These are phyloP conservation scores for Ochropleura leucogaster DNA, from an alignment of 2,888 invertebrate species.

Conservation along the genomic window DNA sequence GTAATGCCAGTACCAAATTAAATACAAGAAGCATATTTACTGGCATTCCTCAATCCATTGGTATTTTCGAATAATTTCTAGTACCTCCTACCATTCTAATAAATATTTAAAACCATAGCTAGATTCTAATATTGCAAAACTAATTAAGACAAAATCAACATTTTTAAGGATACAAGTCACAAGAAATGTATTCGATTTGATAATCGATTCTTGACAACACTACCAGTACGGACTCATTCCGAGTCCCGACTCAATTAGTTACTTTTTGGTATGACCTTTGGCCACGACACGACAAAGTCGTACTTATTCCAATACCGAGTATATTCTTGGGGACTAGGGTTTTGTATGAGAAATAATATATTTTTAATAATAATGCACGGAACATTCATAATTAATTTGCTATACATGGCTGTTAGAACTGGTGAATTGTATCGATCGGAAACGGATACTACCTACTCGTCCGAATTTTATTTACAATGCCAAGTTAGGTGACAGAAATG, in stretches of 20 bases:
- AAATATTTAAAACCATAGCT: background rate
- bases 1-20: background rate
- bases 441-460: conserved; percentile 9
- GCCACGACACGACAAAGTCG: conserved; percentile 29
- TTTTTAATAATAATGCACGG: background rate
- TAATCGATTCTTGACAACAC: conserved; percentile 29
- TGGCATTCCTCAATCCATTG: background rate
- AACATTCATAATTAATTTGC: background rate
- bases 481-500: conserved; percentile 7
- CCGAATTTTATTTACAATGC: background rate
- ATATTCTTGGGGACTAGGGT: conserved; percentile 5
- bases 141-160: background rate
- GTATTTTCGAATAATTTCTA: background rate
- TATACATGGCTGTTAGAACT: background rate
- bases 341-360: conserved; percentile 5
- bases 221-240: conserved; percentile 37
- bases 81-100: background rate
- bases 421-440: background rate
- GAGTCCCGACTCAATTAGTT: conserved; percentile 41
- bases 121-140: no score
- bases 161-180: background rate
- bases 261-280: conserved; percentile 54
- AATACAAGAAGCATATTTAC: background rate
- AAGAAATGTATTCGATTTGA: conserved; percentile 25
- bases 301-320: conserved; percentile 11